Conservation (phyloP, 1,140 invertebrate species). For the Theocolax elegans region DNA sequence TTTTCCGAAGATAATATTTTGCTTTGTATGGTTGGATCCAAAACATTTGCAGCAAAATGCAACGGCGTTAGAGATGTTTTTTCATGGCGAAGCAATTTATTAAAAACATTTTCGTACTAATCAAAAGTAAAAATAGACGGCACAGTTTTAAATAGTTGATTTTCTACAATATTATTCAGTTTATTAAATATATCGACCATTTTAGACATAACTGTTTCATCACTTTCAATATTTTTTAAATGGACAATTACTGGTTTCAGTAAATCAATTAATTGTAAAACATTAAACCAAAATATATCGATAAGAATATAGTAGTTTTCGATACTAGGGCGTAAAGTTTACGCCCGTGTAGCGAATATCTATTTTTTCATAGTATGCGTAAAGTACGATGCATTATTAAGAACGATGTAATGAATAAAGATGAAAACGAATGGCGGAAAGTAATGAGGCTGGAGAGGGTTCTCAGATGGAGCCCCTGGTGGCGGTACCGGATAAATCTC, state of each 20-base stretch:
- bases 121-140: background rate
- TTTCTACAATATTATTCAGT: constrained; percentile 21
- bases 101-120: constrained; percentile 6
- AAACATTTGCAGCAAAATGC: constrained; percentile 40
- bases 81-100: constrained; percentile 6
- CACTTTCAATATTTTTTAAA: constrained; percentile 37
- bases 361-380: no score
- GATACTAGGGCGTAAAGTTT: no score
- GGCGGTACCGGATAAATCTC: no score
- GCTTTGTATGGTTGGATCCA: constrained; percentile 39
- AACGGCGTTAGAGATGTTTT: constrained; percentile 33
- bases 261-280: constrained; percentile 28
- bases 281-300: constrained; percentile 36
- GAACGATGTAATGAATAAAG: no score
- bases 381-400: no score
- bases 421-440: no score
- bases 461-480: no score
- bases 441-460: no score
- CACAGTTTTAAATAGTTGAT: background rate
- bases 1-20: constrained; percentile 21
- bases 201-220: constrained; percentile 24
- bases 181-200: constrained; percentile 36
- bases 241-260: constrained; percentile 34
- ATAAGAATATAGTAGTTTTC: no score
- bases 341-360: no score